Base-by-base conservation (phyloP, 2,797 vertebrate species). In the Acomys russatus region DNA sequence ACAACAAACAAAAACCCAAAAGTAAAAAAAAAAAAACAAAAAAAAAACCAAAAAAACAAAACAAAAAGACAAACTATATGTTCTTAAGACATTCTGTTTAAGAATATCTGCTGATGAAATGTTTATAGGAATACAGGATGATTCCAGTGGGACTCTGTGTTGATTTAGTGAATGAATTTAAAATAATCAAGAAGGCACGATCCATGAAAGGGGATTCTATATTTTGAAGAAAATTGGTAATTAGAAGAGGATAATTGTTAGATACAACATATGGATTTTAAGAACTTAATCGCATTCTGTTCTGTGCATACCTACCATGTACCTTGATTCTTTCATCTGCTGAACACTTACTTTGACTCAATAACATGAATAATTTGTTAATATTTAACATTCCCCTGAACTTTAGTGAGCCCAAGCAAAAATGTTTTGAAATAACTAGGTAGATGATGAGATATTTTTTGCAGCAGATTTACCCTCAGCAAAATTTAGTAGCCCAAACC, bases 151-250 rank as follows among this genome's bases (percentile, higher is more conserved):
- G 35, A n/a, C 77, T 90, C 51, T 5, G 3, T 77, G 51, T 76
- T 91, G 35, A 84, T 63, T 92, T 92, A 78, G 33, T 90, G 25
- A 35, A 87, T 87, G 14, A 86, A 70, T 54, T 54, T 22, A 23
- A 51, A 25, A n/a, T 51, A 54, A 22, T 49, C 28, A 12, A 4
- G 0, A 33, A 56, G 12, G 23, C 22, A 71, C 9, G 59, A 35
- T n/a, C 12, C 4, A 88, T 30, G 15, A 9, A 61, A 61, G 14
- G 59, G 14, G 9, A 38, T 3, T 14, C 3, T 59, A 70, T 59
- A 70, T 59, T 76, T 25, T 51, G 14, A 73, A 93, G 11, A 64
- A 70, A 28, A n/a, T 76, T 92, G 17, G 14, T 5, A 74, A 88
- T 63, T 22, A 84, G 92, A 83, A 86, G 76, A 70, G 25, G 38